Conservation (phyloP, 1,140 invertebrate species). For the Drosophila rufa region DNA sequence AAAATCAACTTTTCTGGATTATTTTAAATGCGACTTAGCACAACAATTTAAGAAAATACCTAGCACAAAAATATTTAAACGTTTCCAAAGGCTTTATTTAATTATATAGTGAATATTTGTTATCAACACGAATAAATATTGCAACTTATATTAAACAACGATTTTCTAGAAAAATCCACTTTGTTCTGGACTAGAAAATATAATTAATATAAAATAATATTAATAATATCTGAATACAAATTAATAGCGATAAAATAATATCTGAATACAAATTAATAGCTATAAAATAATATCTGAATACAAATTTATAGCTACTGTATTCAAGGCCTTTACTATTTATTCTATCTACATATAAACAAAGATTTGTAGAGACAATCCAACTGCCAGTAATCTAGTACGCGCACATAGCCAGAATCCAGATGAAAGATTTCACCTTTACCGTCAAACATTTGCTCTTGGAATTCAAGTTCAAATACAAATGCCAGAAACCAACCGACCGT, state of each 20-base stretch:
- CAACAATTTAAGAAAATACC: background rate
- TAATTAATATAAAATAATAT: background rate
- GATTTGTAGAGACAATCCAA: conserved; percentile 1
- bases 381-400: background rate
- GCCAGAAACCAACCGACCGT: conserved; percentile 34
- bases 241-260: too few species aligned
- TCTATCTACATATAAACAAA: conserved; percentile 22
- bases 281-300: too few species aligned
- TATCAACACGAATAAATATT: background rate
- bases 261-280: background rate
- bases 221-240: background rate
- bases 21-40: background rate
- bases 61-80: background rate
- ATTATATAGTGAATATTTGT: background rate
- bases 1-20: too few species aligned
- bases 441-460: conserved; percentile 56
- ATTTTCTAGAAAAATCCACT: conserved; percentile 11
- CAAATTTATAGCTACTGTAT: background rate
- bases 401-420: conserved; percentile 10
- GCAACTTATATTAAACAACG: background rate
- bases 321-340: background rate
- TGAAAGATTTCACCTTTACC: conserved; percentile 59
- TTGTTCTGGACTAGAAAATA: conserved; percentile 5
- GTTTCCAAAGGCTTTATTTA: too few species aligned
- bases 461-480: conserved; percentile 77